These are phyloP conservation scores for Scaptomyza flava DNA, from an alignment of 2,888 invertebrate species.

Conservation along the genomic window DNA sequence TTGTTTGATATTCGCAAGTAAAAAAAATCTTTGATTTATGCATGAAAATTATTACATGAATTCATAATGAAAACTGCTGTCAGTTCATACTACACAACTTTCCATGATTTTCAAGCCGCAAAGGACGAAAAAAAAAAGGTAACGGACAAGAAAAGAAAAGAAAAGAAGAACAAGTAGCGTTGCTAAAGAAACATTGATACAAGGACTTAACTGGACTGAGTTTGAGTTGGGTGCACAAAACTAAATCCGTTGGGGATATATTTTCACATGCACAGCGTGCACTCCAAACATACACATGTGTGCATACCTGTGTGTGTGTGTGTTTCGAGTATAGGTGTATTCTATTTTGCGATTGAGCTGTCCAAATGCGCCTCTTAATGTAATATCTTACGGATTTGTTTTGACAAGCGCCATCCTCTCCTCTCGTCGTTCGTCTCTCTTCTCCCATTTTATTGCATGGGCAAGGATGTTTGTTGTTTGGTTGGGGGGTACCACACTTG, in stretches of 20 bases:
- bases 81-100: conserved; percentile 77
- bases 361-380: conserved; percentile 80
- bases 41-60: conserved; percentile 54
- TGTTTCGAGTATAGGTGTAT: conserved; percentile 42
- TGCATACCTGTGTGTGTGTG: conserved; percentile 5
- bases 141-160: background rate
- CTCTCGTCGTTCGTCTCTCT: conserved; percentile 1
- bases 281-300: conserved; percentile 15
- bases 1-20: no score
- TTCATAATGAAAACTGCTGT: conserved; percentile 80
- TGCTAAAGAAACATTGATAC: conserved; percentile 33
- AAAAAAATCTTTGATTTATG: no score
- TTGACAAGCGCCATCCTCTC: conserved; percentile 64
- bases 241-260: conserved; percentile 63
- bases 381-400: conserved; percentile 80
- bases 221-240: conserved; percentile 62
- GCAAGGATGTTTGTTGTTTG: background rate
- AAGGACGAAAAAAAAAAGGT: background rate
- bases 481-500: background rate
- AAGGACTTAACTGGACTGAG: conserved; percentile 21
- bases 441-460: background rate
- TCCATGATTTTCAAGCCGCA: conserved; percentile 55
- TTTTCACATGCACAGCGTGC: conserved; percentile 41
- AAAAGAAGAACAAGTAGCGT: conserved; percentile 2
- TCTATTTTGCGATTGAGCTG: conserved; percentile 79